These are phyloP conservation scores for Poeciliopsis occidentalis DNA, from an alignment of 2,113 vertebrate species.

Conservation along the genomic window DNA sequence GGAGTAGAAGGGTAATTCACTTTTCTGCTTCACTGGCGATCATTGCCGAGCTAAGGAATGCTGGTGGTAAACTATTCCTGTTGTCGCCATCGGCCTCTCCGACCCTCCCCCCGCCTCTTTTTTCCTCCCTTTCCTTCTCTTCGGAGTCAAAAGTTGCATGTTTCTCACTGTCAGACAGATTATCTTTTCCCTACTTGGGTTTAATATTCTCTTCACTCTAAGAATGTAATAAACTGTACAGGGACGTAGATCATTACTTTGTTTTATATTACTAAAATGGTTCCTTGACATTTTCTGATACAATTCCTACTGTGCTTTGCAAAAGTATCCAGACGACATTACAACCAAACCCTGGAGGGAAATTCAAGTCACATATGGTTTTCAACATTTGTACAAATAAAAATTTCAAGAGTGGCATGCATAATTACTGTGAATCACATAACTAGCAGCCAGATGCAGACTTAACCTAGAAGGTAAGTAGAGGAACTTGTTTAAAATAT, in stretches of 20 bases:
- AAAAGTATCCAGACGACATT: too few relatives aligned
- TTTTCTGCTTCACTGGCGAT: slow-evolving; percentile 96
- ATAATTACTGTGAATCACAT: too few relatives aligned
- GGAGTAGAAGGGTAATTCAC: slow-evolving; percentile 96
- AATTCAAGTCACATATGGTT: too few relatives aligned
- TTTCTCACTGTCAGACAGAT: slow-evolving; percentile 16
- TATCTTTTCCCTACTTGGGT: slow-evolving; percentile 9
- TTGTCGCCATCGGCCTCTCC: slow-evolving; percentile 48
- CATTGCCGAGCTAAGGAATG: slow-evolving; percentile 83
- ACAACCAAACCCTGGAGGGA: too few relatives aligned
- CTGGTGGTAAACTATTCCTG: slow-evolving; percentile 75
- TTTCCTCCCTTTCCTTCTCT: slow-evolving; percentile 1
- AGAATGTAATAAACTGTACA: background rate
- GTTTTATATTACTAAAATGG: background rate
- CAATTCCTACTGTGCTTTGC: too few relatives aligned
- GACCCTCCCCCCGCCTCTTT: slow-evolving; percentile 9
- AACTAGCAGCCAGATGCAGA: too few relatives aligned
- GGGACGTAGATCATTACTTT: background rate
- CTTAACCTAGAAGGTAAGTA: too few relatives aligned
- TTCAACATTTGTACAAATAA: too few relatives aligned
- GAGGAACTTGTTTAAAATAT: too few relatives aligned
- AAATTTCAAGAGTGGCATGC: too few relatives aligned
- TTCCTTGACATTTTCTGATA: background rate
- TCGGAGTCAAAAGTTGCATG: slow-evolving; percentile 6
- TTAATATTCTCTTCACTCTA: background rate